phyloP scores from a whole-genome alignment of 2,113 vertebrate genomes.

The Struthidea cinerea region DNA sequence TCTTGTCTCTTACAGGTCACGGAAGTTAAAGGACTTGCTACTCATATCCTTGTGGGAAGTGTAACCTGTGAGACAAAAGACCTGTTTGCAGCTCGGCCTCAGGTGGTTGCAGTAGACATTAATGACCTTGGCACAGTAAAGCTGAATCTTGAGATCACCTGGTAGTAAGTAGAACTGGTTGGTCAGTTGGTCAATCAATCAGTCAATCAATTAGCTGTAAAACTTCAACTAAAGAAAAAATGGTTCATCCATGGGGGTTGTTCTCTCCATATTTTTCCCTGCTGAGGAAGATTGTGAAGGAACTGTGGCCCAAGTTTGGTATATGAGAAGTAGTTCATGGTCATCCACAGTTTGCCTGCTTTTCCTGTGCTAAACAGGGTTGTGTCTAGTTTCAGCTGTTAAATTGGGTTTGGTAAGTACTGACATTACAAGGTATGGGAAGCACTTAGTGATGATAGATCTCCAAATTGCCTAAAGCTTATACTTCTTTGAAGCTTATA shows the following conservation, averaged over 20 bases:
- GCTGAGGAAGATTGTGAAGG: background rate
- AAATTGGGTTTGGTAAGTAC: background rate
- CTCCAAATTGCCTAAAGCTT: background rate
- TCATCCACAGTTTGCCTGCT: background rate
- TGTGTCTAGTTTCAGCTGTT: background rate
- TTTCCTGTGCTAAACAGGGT: background rate
- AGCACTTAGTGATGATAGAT: background rate
- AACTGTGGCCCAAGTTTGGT: background rate
- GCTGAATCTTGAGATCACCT: slow-evolving; percentile 95
- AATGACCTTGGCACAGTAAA: slow-evolving; percentile 98
- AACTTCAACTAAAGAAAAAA: background rate
- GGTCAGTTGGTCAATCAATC: background rate
- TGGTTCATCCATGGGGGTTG: accelerated
- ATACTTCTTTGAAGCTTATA: background rate
- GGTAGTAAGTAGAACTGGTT: slow-evolving; percentile 85
- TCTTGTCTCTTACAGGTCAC: slow-evolving; percentile 79
- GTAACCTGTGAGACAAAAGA: slow-evolving; percentile 98
- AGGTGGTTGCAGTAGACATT: slow-evolving; percentile 95
- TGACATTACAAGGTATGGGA: background rate
- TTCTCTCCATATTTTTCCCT: background rate
- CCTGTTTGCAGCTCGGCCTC: slow-evolving; percentile 92
- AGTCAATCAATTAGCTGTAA: background rate
- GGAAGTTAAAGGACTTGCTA: slow-evolving; percentile 93
- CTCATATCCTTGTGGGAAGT: slow-evolving; percentile 92
- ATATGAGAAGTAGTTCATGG: background rate